A percentile compares a stretch with the other conserved stretches of the same genome.
Conservation (phyloP, 2,113 vertebrate species). For the Gymnocephalus cernua region DNA sequence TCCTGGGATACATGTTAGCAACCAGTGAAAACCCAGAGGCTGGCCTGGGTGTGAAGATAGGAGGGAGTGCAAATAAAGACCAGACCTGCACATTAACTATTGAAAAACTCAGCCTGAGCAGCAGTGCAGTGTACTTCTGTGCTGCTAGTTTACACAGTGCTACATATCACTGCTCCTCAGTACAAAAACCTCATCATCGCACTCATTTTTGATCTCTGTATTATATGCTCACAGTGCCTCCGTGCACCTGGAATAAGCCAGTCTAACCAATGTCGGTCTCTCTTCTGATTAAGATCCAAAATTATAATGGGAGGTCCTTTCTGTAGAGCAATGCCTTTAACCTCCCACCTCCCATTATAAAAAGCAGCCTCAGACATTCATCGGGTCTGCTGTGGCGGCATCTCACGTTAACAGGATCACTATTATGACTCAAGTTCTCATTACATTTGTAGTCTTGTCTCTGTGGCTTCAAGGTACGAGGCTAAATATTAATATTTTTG, state of each 20-base stretch:
- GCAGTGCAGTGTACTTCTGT: slow-evolving; percentile 57
- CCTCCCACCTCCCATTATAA: not conserved
- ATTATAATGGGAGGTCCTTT: slow-evolving; percentile 35
- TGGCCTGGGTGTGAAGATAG: not conserved
- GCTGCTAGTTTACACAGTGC: slow-evolving; percentile 57
- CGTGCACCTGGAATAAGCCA: slow-evolving; percentile 22
- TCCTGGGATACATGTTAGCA: rapidly evolving
- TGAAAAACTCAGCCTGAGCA: not conserved
- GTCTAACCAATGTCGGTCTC: not conserved
- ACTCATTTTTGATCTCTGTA: not conserved
- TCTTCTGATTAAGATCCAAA: not conserved
- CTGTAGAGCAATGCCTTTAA: not conserved
- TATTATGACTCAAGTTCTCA: not conserved
- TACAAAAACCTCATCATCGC: slow-evolving; percentile 49
- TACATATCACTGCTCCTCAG: not conserved
- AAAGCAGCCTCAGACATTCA: not conserved
- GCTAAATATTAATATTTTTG: not conserved
- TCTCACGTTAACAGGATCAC: not conserved
- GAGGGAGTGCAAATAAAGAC: not conserved
- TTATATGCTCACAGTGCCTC: not conserved
- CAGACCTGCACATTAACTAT: slow-evolving; percentile 1
- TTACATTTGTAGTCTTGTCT: slow-evolving; percentile 3
- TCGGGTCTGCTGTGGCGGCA: not conserved
- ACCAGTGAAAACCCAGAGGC: rapidly evolving
- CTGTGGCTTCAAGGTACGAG: slow-evolving; percentile 50